phyloP scores from a whole-genome alignment of 2,888 invertebrate genomes.

The Microctonus hyperodae region DNA sequence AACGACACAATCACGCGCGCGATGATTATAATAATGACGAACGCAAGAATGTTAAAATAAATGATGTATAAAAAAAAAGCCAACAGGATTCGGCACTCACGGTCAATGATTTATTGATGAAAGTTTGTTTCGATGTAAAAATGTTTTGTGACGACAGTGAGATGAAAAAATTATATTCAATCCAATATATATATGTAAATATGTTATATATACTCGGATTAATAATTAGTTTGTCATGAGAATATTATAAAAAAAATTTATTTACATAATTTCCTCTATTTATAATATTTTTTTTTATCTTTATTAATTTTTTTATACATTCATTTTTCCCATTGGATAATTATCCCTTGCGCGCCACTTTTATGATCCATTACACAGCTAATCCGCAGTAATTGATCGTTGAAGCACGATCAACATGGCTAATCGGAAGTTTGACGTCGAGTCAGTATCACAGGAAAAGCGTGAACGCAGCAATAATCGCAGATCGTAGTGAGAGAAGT shows the following conservation, averaged over 20 bases:
- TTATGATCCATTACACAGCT: conserved; percentile 23
- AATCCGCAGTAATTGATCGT: conserved; percentile 23
- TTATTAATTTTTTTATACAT: too few species aligned
- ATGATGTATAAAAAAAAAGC: too few species aligned
- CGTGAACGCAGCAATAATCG: conserved; percentile 10
- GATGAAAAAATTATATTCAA: too few species aligned
- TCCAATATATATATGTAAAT: too few species aligned
- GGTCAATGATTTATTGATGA: neutral
- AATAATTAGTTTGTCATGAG: too few species aligned
- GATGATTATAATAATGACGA: neutral
- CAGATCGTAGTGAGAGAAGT: neutral
- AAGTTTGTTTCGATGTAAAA: neutral
- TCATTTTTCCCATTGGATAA: neutral
- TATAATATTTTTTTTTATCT: too few species aligned
- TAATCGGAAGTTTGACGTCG: conserved; percentile 23
- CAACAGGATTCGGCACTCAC: too few species aligned
- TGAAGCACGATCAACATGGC: neutral
- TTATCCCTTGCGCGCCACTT: conserved; percentile 8
- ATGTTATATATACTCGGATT: too few species aligned
- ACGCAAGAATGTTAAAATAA: too few species aligned
- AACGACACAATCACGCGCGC: conserved; percentile 6
- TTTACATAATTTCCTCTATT: too few species aligned
- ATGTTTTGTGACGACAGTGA: too few species aligned
- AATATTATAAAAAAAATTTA: too few species aligned
- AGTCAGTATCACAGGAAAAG: conserved; percentile 17